Conservation (phyloP, 1,140 invertebrate genomes). For the Rhagoletis zephyria region DNA sequence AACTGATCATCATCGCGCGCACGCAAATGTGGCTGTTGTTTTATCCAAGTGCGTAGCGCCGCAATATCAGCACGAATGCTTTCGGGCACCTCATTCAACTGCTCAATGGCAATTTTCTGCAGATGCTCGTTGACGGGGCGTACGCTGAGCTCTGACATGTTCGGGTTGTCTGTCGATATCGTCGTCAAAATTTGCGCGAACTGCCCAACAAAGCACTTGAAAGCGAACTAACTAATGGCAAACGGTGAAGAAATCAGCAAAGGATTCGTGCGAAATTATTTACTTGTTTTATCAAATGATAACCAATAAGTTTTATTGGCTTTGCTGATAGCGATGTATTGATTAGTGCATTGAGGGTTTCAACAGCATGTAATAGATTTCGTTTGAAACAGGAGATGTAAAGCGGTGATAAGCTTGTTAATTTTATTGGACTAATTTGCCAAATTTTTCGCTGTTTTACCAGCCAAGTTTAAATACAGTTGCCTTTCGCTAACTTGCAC, state of each 20-base stretch:
- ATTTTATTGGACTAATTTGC: not conserved
- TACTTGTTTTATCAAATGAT: slow-evolving; percentile 27
- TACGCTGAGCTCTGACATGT: slow-evolving; percentile 56
- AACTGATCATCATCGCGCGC: slow-evolving; percentile 75
- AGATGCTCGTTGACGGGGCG: slow-evolving; percentile 72
- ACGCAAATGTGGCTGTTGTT: slow-evolving; percentile 76
- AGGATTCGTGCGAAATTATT: not conserved
- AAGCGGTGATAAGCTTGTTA: no score
- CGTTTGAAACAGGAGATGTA: not conserved
- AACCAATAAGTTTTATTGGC: not conserved
- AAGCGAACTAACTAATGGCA: not conserved
- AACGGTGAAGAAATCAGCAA: not conserved
- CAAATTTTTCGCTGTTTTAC: no score
- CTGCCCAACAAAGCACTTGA: not conserved
- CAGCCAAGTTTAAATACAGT: no score
- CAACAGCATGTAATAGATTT: not conserved
- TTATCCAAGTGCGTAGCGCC: slow-evolving; percentile 77
- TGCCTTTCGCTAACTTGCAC: no score
- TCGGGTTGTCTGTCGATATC: not conserved
- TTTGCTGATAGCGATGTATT: not conserved
- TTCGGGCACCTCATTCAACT: slow-evolving; percentile 76
- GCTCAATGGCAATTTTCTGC: slow-evolving; percentile 74
- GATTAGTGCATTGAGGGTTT: not conserved
- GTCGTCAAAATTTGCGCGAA: not conserved
- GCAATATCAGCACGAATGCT: slow-evolving; percentile 75